These are phyloP conservation scores for Drosophila ironensis DNA, from an alignment of 1,140 invertebrate species.

Conservation along the genomic window DNA sequence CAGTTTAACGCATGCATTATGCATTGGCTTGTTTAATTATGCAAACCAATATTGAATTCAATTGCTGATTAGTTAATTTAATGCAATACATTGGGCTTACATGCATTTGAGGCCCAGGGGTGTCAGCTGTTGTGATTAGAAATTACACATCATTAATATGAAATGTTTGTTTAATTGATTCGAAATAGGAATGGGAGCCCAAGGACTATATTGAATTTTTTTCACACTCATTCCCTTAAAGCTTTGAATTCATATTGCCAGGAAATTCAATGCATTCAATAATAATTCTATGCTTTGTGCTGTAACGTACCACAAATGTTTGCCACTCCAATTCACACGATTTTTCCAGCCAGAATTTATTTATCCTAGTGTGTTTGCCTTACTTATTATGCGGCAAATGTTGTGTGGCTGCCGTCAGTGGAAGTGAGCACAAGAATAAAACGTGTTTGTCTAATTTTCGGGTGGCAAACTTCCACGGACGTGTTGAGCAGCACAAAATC, in stretches of 20 bases:
- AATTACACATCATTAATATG: neutral
- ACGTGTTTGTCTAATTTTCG: slow-evolving; percentile 42
- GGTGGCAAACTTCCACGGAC: slow-evolving; percentile 23
- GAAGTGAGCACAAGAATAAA: slow-evolving; percentile 28
- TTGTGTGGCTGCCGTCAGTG: slow-evolving; percentile 20
- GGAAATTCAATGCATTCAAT: neutral
- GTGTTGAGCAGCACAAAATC: slow-evolving; percentile 24
- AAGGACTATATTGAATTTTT: no score
- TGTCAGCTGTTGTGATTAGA: neutral
- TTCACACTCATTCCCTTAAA: no score
- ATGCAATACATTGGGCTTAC: neutral
- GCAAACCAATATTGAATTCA: slow-evolving; percentile 1
- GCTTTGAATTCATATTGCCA: neutral
- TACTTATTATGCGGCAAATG: slow-evolving; percentile 74
- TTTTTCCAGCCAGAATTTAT: slow-evolving; percentile 9
- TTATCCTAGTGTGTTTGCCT: slow-evolving; percentile 27
- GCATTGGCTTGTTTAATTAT: neutral
- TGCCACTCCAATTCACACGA: slow-evolving; percentile 3
- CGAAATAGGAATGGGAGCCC: no score
- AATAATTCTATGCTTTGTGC: neutral
- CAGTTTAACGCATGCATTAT: neutral
- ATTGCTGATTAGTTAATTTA: neutral
- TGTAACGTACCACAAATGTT: neutral
- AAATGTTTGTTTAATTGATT: neutral
- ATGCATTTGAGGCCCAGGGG: neutral